These are phyloP conservation scores for Halesus radiatus DNA, from an alignment of 1,140 invertebrate genomes.

Conservation along the genomic window DNA sequence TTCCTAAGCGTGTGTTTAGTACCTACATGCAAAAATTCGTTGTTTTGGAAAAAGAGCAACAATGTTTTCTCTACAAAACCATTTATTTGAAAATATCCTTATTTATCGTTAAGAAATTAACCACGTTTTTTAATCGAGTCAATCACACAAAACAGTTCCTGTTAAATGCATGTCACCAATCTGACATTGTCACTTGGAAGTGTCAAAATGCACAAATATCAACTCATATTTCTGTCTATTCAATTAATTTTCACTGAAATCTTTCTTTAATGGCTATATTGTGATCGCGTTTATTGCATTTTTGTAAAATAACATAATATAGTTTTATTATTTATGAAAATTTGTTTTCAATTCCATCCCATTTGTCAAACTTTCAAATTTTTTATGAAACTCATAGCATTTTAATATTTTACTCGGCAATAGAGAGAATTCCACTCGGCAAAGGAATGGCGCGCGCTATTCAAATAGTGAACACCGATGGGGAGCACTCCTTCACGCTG, in stretches of 20 bases:
- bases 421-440: conserved; percentile 18
- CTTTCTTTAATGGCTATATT: no score
- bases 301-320: no score
- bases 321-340: no score
- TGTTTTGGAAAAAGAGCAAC: neutral
- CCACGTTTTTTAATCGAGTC: neutral
- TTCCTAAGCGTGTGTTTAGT: neutral
- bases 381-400: neutral
- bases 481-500: conserved; percentile 92
- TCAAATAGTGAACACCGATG: conserved; percentile 88
- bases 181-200: no score
- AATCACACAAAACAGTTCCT: no score
- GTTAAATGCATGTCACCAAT: no score
- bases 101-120: neutral
- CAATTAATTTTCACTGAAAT: no score
- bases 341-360: no score
- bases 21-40: neutral
- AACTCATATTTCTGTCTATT: no score
- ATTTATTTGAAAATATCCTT: neutral
- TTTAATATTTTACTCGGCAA: conserved; percentile 17
- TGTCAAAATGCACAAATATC: no score
- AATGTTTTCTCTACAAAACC: neutral
- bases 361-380: no score
- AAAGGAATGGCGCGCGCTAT: conserved; percentile 72
- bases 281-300: no score